Percentiles rank a stretch among this genome's conserved stretches.
These are phyloP conservation scores for Phalacrocorax pelagicus DNA, from an alignment of 2,113 vertebrate species.

Conservation along the genomic window DNA sequence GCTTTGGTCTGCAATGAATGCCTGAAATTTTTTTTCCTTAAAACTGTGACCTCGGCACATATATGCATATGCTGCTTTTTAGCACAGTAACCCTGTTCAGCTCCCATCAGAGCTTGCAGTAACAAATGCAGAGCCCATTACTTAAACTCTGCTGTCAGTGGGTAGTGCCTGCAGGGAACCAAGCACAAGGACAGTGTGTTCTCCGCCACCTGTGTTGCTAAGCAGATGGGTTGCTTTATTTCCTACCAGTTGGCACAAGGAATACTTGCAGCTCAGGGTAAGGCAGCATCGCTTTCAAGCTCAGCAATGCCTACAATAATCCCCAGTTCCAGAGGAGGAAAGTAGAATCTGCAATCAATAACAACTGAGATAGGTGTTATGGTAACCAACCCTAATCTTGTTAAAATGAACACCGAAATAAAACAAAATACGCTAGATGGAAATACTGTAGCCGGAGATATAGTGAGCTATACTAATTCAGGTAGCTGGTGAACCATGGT, in stretches of 20 bases:
- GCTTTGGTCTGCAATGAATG: not conserved
- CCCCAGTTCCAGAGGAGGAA: not conserved
- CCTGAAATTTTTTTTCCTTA: not conserved
- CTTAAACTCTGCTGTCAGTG: not conserved
- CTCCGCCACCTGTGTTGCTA: not conserved
- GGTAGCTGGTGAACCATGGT: not conserved
- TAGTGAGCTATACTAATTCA: not conserved
- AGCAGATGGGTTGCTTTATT: constrained; percentile 17
- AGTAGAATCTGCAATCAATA: not conserved
- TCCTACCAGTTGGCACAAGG: not conserved
- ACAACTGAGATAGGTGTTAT: not conserved
- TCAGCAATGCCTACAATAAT: not conserved
- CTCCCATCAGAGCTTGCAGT: not conserved
- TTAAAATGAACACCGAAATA: constrained; percentile 16
- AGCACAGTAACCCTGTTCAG: not conserved
- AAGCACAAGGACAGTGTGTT: not conserved
- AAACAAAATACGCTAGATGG: not conserved
- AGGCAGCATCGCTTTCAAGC: not conserved
- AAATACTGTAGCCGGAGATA: not conserved
- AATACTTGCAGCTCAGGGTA: not conserved
- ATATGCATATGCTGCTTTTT: not conserved
- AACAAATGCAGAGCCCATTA: not conserved
- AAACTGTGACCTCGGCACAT: not conserved
- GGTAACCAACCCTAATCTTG: not conserved
- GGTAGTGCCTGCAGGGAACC: not conserved